Base-by-base conservation (phyloP, 2,113 vertebrate species). In the Misgurnus anguillicaudatus region DNA sequence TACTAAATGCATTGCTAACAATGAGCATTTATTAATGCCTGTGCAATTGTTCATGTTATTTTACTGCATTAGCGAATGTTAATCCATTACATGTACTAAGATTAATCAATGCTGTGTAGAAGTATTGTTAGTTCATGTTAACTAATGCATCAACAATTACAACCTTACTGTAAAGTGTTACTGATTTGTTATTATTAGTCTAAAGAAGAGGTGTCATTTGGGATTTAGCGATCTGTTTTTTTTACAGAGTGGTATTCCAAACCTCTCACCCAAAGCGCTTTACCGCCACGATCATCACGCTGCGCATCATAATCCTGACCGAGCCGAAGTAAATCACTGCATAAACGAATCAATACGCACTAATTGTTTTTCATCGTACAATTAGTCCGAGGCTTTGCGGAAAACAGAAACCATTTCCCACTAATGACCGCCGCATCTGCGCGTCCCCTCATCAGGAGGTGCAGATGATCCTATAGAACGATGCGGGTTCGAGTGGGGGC, bases 371-470 rank as follows among this genome's bases (percentile, higher is more conserved):
- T 62, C 70, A 63, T 76, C 77, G 64, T 82, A 65, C 58, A 77
- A 81, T 82, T 84, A 81, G 55, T 41, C 57, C 16, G 55, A 31
- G 31, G 76, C 76, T 79, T 75, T 65, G 42, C 17, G 38, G 64
- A 84, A 78, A 68, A 63, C 55, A 75, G 38, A 53, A 64, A 64
- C 10, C 24, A 57, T 75, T 75, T 83, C 45, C n/a, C 31, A 38
- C 71, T 76, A 75, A 84, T 81, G 76, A 79, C 64, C 71, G 47
- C 8, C 55, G 78, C 77, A 76, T 66, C 73, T 86, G 86, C 89
- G 81, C 85, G 88, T 90, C 58, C 82, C 75, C 74, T 82, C 77
- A 85, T 74, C 80, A 80, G 42, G 39, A 71, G 69, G 42, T 21
- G 8, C 38, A 53, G 78, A 69, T 48, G 75, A 74, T 55, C 36